Evolutionary conservation across 92 coral and sea anemone species (phyloP).

Genomic region (Pocillopora grandis): DNA sequence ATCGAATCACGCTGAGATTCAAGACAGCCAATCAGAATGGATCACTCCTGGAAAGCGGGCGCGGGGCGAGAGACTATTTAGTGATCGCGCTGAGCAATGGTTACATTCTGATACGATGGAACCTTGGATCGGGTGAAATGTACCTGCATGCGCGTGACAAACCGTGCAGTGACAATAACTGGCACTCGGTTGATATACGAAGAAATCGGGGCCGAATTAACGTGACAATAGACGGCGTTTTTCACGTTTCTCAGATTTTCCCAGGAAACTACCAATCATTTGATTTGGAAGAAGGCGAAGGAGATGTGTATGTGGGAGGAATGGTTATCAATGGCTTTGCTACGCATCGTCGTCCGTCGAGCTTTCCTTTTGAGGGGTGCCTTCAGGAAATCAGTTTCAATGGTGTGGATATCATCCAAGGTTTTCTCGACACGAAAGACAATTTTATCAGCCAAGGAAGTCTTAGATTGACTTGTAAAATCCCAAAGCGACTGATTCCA

Average conservation of each 20-base stretch:
- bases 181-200: conserved; percentile 51
- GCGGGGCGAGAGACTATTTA: conserved; percentile 47
- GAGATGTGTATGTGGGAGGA: conserved; percentile 56
- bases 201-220: conserved; percentile 36
- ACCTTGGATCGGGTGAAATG: conserved; percentile 60
- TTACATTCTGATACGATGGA: conserved; percentile 46
- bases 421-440: not conserved
- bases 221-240: conserved; percentile 11
- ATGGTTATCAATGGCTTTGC: not conserved
- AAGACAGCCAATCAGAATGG: conserved; percentile 53
- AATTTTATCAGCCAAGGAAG: conserved; percentile 2
- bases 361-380: conserved; percentile 55
- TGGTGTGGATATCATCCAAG: conserved; percentile 35
- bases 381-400: conserved; percentile 43
- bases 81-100: conserved; percentile 48
- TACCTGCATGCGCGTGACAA: conserved; percentile 26
- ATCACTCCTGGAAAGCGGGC: conserved; percentile 45
- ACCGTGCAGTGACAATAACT: conserved; percentile 34
- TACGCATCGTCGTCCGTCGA: conserved; percentile 3
- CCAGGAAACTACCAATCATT: conserved; percentile 53
- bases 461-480: conserved; percentile 20
- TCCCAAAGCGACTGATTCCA: not conserved
- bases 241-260: conserved; percentile 22
- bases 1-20: conserved; percentile 45
- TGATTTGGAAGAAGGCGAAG: conserved; percentile 56